phyloP scores from a whole-genome alignment of 2,888 invertebrate genomes.

The Calameuta filiformis region DNA sequence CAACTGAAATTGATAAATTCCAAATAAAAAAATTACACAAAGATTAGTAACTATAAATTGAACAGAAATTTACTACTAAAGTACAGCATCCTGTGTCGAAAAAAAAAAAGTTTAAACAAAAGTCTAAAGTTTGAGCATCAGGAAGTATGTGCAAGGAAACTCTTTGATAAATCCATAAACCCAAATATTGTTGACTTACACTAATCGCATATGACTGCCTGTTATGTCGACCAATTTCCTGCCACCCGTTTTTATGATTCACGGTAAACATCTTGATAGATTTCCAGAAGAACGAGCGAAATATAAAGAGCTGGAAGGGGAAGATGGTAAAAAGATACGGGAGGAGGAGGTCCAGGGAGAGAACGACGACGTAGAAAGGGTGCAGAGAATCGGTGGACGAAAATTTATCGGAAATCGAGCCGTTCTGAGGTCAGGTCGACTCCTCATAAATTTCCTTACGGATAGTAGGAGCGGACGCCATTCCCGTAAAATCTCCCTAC shows the following conservation, averaged over 20 bases:
- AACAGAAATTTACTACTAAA: not conserved
- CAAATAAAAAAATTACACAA: not conserved
- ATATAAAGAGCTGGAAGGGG: not conserved
- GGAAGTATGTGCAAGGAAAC: not conserved
- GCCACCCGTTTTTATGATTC: not conserved
- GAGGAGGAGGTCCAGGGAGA: not conserved
- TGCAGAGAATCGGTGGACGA: not conserved
- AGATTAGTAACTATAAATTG: not conserved
- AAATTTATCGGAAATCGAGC: not conserved
- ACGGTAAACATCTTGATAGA: not conserved
- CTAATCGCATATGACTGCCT: not conserved
- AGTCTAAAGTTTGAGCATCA: not conserved
- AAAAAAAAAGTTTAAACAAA: not conserved
- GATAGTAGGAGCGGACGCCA: not conserved
- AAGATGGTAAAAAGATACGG: not conserved
- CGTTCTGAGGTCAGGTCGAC: not conserved
- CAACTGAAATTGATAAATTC: too few species aligned
- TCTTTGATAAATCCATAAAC: not conserved
- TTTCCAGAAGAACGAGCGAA: not conserved
- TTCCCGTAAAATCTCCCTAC: not conserved
- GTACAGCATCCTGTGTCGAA: not conserved
- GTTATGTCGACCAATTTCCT: not conserved
- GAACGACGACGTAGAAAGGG: not conserved
- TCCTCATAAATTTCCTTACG: not conserved
- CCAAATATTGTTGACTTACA: not conserved